phyloP scores from a whole-genome alignment of 2,797 vertebrate genomes.

The Pseudochaenichthys georgianus region DNA sequence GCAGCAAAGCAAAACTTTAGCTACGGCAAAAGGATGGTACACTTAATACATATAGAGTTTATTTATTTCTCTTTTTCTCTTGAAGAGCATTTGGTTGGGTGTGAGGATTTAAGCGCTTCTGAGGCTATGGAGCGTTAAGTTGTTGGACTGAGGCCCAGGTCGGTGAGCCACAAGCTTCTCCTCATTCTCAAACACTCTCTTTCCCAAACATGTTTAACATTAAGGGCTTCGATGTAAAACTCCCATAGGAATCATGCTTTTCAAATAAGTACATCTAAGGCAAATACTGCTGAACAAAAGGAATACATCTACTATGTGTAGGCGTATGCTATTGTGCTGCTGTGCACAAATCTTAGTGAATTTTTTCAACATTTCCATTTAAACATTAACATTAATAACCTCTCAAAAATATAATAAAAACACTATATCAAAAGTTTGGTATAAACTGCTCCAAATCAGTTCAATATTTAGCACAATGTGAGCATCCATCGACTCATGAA shows the following conservation, averaged over 20 bases:
- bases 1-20: conserved; percentile 36
- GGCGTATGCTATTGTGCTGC: neutral
- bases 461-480: conserved; percentile 36
- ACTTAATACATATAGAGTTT: conserved; percentile 39
- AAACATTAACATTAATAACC: conserved; percentile 7
- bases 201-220: conserved; percentile 38
- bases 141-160: conserved; percentile 59
- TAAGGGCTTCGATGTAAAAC: conserved; percentile 23
- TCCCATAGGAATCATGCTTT: conserved; percentile 19
- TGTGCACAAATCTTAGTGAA: neutral
- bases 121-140: conserved; percentile 58
- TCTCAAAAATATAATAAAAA: neutral
- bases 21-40: conserved; percentile 13
- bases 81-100: conserved; percentile 51
- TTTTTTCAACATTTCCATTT: neutral
- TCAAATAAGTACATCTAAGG: conserved; percentile 18
- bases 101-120: conserved; percentile 61
- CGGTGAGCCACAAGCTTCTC: conserved; percentile 51
- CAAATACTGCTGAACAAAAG: conserved; percentile 32
- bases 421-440: neutral
- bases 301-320: neutral
- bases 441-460: conserved; percentile 37
- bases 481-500: conserved; percentile 71
- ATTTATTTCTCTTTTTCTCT: conserved; percentile 51
- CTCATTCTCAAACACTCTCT: conserved; percentile 42